These are phyloP conservation scores for Limanda limanda DNA, from an alignment of 2,113 vertebrate species.

Conservation along the genomic window DNA sequence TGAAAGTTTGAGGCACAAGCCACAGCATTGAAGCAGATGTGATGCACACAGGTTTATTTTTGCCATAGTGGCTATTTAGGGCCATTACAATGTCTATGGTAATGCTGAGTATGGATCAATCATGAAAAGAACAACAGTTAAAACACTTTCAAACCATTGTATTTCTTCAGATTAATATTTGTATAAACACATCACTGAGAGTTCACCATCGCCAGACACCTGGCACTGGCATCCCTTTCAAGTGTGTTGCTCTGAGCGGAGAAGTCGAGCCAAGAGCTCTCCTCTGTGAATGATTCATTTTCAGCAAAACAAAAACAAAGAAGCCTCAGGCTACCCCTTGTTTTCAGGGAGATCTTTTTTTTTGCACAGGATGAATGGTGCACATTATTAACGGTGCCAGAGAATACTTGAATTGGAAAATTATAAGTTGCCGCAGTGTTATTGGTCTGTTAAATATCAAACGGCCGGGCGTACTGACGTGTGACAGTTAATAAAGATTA, in stretches of 20 bases:
- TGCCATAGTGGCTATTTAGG: background rate
- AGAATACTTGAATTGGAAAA: background rate
- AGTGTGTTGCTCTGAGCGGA: background rate
- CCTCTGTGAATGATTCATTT: conserved; percentile 37
- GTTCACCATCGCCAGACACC: background rate
- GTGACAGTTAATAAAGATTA: background rate
- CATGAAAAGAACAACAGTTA: background rate
- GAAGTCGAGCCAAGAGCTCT: conserved; percentile 20
- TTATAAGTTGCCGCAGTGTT: background rate
- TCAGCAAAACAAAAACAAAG: conserved; percentile 29
- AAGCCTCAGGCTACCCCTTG: conserved; percentile 13
- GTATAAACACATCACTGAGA: background rate
- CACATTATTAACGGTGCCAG: background rate
- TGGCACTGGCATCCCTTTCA: background rate
- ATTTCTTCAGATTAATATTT: background rate
- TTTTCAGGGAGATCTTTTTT: background rate
- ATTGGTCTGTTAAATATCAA: background rate
- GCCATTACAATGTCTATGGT: background rate
- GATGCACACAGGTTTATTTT: background rate
- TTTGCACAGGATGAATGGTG: background rate
- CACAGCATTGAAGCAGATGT: background rate
- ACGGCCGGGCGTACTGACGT: background rate
- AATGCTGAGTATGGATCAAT: background rate
- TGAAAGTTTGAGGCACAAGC: background rate
- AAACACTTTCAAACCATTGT: background rate